Percentiles rank a stretch among this genome's conserved stretches.
Conservation (phyloP, 2,113 vertebrate genomes). For the Phyllostomus hastatus region DNA sequence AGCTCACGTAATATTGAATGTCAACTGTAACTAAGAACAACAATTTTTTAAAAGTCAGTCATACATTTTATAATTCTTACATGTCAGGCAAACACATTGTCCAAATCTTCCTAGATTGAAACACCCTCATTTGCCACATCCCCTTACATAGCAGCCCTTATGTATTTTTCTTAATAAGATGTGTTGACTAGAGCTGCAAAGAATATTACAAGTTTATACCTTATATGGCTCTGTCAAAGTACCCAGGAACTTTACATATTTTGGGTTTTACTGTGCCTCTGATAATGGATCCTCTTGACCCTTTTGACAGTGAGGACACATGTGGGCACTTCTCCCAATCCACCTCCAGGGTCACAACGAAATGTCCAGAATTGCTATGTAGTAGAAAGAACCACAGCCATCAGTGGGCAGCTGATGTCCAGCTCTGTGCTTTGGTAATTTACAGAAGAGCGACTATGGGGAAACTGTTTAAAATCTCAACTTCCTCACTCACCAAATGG, state of each 20-base stretch:
- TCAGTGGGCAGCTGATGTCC: not conserved
- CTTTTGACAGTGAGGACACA: not conserved
- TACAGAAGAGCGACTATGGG: not conserved
- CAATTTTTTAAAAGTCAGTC: not conserved
- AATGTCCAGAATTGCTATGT: not conserved
- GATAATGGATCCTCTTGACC: not conserved
- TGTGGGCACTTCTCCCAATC: not conserved
- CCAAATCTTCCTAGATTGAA: not conserved
- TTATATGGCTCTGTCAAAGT: not conserved
- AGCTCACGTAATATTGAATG: not conserved
- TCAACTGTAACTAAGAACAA: not conserved
- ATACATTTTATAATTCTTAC: not conserved
- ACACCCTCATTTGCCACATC: not conserved
- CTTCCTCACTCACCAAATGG: not conserved
- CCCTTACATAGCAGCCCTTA: not conserved
- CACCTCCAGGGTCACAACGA: not conserved
- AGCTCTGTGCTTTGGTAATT: not conserved
- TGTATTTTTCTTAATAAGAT: not conserved
- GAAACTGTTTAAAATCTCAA: not conserved
- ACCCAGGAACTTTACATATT: not conserved
- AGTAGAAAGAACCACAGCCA: not conserved
- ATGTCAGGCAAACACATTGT: not conserved
- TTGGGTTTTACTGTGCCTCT: not conserved
- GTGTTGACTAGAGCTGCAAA: not conserved
- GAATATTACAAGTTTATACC: not conserved